A percentile compares a stretch with the other conserved stretches of the same genome.
These are phyloP conservation scores for Eristalis intricaria DNA, from an alignment of 2,888 invertebrate genomes.

Conservation along the genomic window DNA sequence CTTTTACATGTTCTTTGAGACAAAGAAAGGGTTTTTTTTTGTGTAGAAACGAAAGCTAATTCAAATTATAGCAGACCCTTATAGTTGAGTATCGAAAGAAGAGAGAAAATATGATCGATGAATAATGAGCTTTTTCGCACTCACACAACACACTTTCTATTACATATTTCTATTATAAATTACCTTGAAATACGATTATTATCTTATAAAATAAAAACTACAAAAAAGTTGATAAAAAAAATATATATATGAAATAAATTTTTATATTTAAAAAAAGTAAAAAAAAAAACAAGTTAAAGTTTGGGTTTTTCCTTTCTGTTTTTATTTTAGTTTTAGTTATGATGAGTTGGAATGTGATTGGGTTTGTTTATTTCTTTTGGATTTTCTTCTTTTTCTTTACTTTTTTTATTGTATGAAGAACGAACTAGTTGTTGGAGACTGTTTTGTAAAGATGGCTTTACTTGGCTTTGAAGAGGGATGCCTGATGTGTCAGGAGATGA, in stretches of 20 bases:
- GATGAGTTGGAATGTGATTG: not conserved
- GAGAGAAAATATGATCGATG: not conserved
- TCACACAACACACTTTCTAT: conserved; percentile 55
- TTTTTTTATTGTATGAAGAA: not conserved
- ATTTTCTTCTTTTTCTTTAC: not conserved
- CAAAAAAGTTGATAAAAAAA: conserved; percentile 47
- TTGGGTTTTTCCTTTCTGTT: conserved; percentile 29
- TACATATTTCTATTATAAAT: conserved; percentile 49
- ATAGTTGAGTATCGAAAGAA: not conserved
- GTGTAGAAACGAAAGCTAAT: conserved; percentile 8
- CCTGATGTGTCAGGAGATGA: no score
- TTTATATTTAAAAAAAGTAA: conserved; percentile 57
- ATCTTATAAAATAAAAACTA: conserved; percentile 54
- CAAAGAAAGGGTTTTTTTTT: not conserved
- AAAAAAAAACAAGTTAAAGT: conserved; percentile 52
- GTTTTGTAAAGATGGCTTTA: not conserved
- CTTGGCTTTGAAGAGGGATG: no score
- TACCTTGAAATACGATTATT: conserved; percentile 66
- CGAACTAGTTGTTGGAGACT: not conserved
- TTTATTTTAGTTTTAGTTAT: not conserved
- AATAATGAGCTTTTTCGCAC: conserved; percentile 52
- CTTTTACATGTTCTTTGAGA: not conserved
- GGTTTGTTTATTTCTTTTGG: not conserved
- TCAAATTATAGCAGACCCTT: not conserved
- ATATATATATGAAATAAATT: conserved; percentile 61